A percentile compares a stretch with the other conserved stretches of the same genome.
These are phyloP conservation scores for Sisyra terminalis DNA, from an alignment of 2,888 invertebrate genomes.

Conservation along the genomic window DNA sequence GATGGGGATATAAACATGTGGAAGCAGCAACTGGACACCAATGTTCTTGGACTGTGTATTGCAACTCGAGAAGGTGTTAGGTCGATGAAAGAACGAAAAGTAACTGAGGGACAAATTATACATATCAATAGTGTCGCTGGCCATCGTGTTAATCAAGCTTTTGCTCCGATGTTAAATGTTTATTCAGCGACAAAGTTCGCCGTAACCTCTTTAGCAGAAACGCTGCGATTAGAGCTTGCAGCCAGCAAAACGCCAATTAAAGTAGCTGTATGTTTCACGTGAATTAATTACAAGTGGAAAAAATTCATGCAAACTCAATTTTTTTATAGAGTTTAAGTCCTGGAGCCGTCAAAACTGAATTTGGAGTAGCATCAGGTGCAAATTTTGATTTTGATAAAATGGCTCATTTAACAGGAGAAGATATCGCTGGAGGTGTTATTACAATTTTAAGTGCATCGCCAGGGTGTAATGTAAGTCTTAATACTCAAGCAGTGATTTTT, in stretches of 20 bases:
- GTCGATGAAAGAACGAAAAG: not conserved
- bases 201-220: constrained; percentile 37
- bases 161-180: constrained; percentile 31
- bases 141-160: constrained; percentile 30
- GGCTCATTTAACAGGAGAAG: no score
- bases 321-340: not conserved
- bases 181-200: constrained; percentile 42
- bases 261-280: not conserved
- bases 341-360: not conserved
- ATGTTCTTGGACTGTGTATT: not conserved
- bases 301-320: not conserved
- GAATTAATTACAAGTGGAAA: not conserved
- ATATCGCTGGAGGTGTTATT: no score
- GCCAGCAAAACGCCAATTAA: constrained; percentile 16
- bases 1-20: not conserved
- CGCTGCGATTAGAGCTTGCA: constrained; percentile 35
- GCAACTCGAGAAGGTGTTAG: not conserved
- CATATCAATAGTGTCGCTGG: constrained; percentile 38
- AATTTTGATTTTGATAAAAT: no score
- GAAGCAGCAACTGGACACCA: not conserved
- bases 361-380: not conserved
- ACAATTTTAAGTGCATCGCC: no score
- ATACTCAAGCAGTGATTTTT: no score
- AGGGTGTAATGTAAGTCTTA: no score
- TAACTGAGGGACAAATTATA: constrained; percentile 36